Conservation (phyloP, 2,113 vertebrate genomes). For the Poecile atricapillus region DNA sequence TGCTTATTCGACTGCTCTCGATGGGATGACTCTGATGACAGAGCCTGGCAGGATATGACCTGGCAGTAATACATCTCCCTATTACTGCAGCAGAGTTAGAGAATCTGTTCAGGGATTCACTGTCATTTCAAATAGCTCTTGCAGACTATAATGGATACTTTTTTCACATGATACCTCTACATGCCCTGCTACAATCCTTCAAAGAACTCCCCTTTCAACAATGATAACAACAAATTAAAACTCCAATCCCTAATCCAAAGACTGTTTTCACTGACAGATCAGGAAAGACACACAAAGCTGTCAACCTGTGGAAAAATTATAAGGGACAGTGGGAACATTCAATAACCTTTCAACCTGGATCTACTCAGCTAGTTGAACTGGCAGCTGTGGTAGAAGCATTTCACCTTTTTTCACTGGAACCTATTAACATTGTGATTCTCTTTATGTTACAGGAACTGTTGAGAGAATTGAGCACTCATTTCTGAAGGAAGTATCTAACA, state of each 20-base stretch:
- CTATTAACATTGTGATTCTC: background rate
- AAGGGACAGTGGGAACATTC: background rate
- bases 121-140: background rate
- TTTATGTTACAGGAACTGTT: background rate
- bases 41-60: background rate
- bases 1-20: background rate
- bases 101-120: background rate
- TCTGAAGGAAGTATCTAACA: background rate
- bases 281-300: background rate
- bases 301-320: background rate
- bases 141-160: background rate
- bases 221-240: accelerated
- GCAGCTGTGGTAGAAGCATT: background rate
- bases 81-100: background rate
- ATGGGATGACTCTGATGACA: background rate
- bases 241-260: background rate
- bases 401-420: background rate
- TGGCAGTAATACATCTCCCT: background rate
- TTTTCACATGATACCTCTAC: background rate
- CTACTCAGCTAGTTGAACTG: no score
- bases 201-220: background rate
- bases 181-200: background rate
- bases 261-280: background rate
- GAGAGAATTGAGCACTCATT: background rate
- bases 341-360: background rate